Base-by-base conservation (phyloP, 1,140 invertebrate genomes). In the Penaeus japonicus region DNA sequence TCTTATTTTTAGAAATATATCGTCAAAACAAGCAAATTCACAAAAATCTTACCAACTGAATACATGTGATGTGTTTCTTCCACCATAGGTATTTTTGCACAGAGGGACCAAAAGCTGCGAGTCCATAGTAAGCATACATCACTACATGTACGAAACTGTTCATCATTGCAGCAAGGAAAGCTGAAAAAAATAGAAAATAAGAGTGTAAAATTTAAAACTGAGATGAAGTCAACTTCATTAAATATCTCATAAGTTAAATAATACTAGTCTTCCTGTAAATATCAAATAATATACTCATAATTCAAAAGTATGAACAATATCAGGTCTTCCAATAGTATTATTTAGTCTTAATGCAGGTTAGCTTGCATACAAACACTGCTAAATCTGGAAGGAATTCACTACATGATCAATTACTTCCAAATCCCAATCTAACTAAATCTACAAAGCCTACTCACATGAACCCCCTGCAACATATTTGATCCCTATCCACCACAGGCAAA, bases 381-480 rank as follows among this genome's bases (percentile, higher is more conserved):
- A n/a, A n/a, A n/a, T n/a, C 5, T 47, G 47, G 15, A 15, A 47
- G 47, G 5, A 47, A 47, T 47, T 47, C 47, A 12, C 47, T 15
- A 12, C 5, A 47, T 15, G 10, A 47, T 47, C 10, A 47, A 47
- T 12, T 12, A 47, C 47, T 12, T 24, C 18, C 1, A 32, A 57
- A 18, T 10, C 57, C 81, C 35, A 30, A 10, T 10, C 35, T 0
- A 30, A 22, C 15, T 7, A 3, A 65, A 83, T 18, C 20, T 4
- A 85, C 24, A 4, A 85, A 22, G 17, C 24, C 53, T 90, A 95
- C 95, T 95, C 93, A 97, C 96, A 95, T 47, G 97, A 97, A 85
- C 98, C 98, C 92, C 97, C 98, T 24, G 98, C 97, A 15, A 98
- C 97, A 96, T 97, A 99, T 94, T 98, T 98, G 89, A 98, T 96